Evolutionary conservation across 92 coral and sea anemone genomes (phyloP).

Genomic region (Blastomussa wellsi): DNA sequence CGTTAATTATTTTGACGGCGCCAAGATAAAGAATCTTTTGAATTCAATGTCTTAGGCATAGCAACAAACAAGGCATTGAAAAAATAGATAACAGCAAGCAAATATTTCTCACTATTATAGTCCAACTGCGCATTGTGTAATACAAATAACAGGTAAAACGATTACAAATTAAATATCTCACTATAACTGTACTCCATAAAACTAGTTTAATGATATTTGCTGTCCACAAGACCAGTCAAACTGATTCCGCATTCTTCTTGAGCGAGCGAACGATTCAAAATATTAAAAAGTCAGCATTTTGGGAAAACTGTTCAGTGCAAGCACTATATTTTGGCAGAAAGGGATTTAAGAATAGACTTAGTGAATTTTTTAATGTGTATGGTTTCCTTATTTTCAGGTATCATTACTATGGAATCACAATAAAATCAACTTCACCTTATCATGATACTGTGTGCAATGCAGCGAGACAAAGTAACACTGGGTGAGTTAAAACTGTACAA

Average conservation of each 20-base stretch:
- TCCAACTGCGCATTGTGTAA: too few species aligned
- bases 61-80: background rate
- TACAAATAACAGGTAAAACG: too few species aligned
- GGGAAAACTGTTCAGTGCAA: too few species aligned
- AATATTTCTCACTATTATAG: background rate
- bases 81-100: background rate
- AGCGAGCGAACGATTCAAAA: background rate
- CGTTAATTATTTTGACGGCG: too few species aligned
- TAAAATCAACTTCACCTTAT: conserved; percentile 91
- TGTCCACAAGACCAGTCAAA: too few species aligned
- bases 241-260: too few species aligned
- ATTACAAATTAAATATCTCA: too few species aligned
- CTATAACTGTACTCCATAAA: too few species aligned
- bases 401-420: conserved; percentile 98
- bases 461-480: conserved; percentile 90
- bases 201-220: too few species aligned
- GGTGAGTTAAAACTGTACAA: conserved; percentile 68
- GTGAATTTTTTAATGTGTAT: background rate
- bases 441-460: conserved; percentile 94
- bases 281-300: too few species aligned
- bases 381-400: conserved; percentile 60
- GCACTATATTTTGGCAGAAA: background rate
- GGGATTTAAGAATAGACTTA: background rate
- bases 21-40: background rate
- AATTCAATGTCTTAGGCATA: background rate